Evolutionary conservation across 1,140 invertebrate species (phyloP), one percentile per base, ranked within the genome.

Genomic region (Ephestia elutella): DNA sequence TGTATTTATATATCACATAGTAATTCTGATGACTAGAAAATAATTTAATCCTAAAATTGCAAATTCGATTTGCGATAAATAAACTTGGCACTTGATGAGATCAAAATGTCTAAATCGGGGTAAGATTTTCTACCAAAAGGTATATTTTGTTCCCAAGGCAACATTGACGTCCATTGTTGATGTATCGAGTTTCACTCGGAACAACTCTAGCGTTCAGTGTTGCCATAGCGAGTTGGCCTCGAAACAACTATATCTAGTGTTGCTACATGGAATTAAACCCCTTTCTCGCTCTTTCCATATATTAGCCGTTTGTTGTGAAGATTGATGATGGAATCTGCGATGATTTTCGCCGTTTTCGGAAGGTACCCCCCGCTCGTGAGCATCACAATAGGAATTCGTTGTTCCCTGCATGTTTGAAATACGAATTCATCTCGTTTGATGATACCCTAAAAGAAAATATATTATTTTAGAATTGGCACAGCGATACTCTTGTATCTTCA

Each of bases 321-420:
- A 88, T 96, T 96, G 18, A 93, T 78, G 63, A 96, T 95, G 7
- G 95, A 96, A 71, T 94, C 92, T 0, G 95, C 94, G 56, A 97
- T 96, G 59, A 97, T 92, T 66, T 87, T 86, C 0, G 95, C 95
- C 1, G 94, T 95, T 57, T 90, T 89, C 59, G 92, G 91, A 49
- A 93, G 90, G 84, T 97, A 97, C 0, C 96, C 96, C 8, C 96
- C 96, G 77, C 95, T 96, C 0, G 95, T 96, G 15, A 97, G 76
- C 96, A 97, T 97, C 0, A 96, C 92, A 49, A 97, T 93, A 0
- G 96, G 95, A 63, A 96, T 93, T 10, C 90, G 78, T 13, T 90
- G 75, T 5, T 91, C 63, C 58, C 91, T 89, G 35, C 93, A 94
- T 65, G 92, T 91, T 62, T 91, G 85, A 78, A 97, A 97, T 2